phyloP scores from a whole-genome alignment of 2,888 invertebrate species.

The Agrotis exclamationis region DNA sequence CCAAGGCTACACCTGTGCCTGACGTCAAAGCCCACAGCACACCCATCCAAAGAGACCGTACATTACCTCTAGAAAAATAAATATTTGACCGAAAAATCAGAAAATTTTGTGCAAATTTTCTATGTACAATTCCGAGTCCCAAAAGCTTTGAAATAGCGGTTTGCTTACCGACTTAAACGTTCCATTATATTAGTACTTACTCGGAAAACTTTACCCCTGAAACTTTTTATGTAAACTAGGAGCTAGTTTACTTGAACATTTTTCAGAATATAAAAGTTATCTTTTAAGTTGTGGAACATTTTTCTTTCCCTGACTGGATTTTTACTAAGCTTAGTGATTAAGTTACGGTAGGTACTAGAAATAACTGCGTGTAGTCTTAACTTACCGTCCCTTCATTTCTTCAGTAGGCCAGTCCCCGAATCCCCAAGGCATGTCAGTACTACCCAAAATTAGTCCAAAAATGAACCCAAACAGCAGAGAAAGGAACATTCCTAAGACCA shows the following conservation, averaged over 20 bases:
- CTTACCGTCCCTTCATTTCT: conserved; percentile 94
- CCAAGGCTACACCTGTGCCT: conserved; percentile 95
- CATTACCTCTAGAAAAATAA: conserved; percentile 91
- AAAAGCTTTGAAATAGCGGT: conserved; percentile 4
- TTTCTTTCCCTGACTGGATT: too few relatives aligned
- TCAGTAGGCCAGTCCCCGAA: conserved; percentile 95
- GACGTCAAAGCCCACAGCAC: conserved; percentile 94
- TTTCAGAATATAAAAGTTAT: conserved; percentile 1
- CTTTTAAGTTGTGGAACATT: background rate
- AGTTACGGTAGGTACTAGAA: too few relatives aligned
- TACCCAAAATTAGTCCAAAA: conserved; percentile 94
- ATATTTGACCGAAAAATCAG: background rate
- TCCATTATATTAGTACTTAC: conserved; percentile 1
- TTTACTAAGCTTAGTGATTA: too few relatives aligned
- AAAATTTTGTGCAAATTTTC: background rate
- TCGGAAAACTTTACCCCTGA: background rate
- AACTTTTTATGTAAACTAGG: background rate
- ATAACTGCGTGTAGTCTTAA: background rate
- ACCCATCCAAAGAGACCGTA: conserved; percentile 94
- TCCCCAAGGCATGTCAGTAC: conserved; percentile 95
- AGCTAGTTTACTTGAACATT: background rate
- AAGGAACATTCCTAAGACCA: conserved; percentile 93
- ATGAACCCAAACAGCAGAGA: conserved; percentile 95
- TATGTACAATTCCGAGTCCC: too few relatives aligned
- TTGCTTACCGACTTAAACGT: conserved; percentile 6